Evolutionary conservation across 2,888 invertebrate species (phyloP), one percentile per base, ranked within the genome.

Genomic region (Phrixothrix hirtus): DNA sequence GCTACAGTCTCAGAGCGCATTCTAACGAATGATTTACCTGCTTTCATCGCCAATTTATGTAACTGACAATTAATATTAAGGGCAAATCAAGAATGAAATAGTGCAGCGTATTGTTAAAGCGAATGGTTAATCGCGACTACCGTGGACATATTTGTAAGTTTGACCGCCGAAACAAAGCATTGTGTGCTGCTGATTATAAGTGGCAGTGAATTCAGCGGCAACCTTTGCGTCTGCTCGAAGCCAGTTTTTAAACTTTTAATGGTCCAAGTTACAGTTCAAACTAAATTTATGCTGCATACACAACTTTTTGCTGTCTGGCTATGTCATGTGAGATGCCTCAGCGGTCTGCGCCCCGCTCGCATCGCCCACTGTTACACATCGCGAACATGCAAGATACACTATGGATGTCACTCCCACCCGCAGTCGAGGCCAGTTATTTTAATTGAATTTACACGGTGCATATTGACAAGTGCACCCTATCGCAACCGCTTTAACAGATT

Each of bases 171-270:
- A 64, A 65, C 64, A 65, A 65, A 65, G 64, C 65, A 64, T 64
- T 64, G 61, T 63, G 61, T 64, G 63, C 61, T 60, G 64, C 60
- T 59, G 62, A 64, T 65, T 66, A 60, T 58, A 64, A 63, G 62
- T 61, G 59, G 60, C 60, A 58, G 62, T 54, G 57, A 56, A 60
- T 56, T 57, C 63, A 62, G 65, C 66, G 66, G 64, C 64, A 63
- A 54, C 67, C 60, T 65, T 66, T 67, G 61, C 62, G 67, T 68
- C 67, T 67, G 66, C 62, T 61, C 68, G 62, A 66, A 73, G 72
- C 73, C 68, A 73, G 73, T 73, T 73, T 73, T 73, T 73, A 70
- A 72, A 72, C 68, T 67, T 72, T 73, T 71, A 73, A 72, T 74
- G 69, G 70, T 67, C 70, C 72, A 66, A 69, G 64, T 68, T 67